Evolutionary conservation across 2,113 vertebrate species (phyloP), one percentile per base, ranked within the genome.

Genomic region (Gavia stellata): DNA sequence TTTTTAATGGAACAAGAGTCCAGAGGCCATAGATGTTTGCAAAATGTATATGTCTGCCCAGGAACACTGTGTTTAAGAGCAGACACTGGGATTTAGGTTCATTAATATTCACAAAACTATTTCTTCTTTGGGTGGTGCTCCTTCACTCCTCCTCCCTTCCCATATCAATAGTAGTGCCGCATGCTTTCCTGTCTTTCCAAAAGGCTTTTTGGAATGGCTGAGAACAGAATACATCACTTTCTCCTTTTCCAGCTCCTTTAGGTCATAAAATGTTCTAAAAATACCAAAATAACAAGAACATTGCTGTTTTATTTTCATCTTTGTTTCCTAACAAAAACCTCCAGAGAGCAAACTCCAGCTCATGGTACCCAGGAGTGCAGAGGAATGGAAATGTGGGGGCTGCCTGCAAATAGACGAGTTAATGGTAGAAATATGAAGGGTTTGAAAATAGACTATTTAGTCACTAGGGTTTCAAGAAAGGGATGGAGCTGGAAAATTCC

Each of bases 401-500:
- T 90, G 91, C 94, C 82, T 87, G 92, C 91, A 96, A 93, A 94
- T 17, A 94, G 63, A 58, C 84, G 66, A 92, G 94, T 96, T 94
- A 65, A 94, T 94, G 94, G 93, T 13, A 94, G 90, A 96, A 97
- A 44, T 90, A 97, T 96, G 96, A 97, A 95, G 74, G 53, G 75
- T 86, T 95, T 86, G 95, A 95, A 95, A 96, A 96, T 91, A 96
- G 81, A 71, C 36, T 62, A 25, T 72, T 94, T 96, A 95, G 93
- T 94, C 90, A 95, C 73, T 65, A n/a, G 74, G 74, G 81, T 71
- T 97, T 95, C 78, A 94, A 94, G 82, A 95, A 91, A 88, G 87
- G 94, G 92, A 96, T 94, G 82, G 90, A 95, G 88, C 86, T 97
- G 96, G 96, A 97, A 97, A 97, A 97, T 97, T 95, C 95, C 96